These are phyloP conservation scores for Leucosticte australis DNA, from an alignment of 2,113 vertebrate species.

Conservation along the genomic window DNA sequence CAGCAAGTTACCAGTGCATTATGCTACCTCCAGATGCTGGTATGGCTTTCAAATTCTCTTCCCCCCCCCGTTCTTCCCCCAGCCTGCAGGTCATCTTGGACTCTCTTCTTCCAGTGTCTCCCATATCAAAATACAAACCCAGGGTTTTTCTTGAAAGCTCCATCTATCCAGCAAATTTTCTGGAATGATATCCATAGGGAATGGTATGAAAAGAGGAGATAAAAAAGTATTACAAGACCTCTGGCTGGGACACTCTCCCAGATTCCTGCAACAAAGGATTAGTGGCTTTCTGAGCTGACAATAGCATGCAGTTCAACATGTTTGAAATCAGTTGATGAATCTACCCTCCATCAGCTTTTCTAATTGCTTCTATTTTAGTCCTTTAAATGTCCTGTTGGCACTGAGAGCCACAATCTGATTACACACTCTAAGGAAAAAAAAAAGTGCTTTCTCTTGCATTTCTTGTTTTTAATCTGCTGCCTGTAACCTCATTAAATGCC, in stretches of 20 bases:
- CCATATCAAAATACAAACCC: neutral
- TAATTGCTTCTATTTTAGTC: constrained; percentile 7
- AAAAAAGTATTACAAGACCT: neutral
- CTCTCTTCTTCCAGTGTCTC: neutral
- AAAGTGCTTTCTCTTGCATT: neutral
- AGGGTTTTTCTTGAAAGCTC: neutral
- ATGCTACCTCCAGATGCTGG: neutral
- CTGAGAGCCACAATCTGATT: neutral
- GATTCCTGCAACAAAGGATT: neutral
- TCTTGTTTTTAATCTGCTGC: neutral
- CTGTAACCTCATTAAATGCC: neutral
- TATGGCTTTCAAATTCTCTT: neutral
- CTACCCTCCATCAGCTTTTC: neutral
- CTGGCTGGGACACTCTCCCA: neutral
- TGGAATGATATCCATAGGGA: neutral
- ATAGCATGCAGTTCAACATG: neutral
- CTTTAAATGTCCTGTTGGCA: constrained; percentile 6
- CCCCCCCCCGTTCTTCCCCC: fast-evolving
- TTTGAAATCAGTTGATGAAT: neutral
- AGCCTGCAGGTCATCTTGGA: neutral
- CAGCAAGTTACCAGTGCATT: neutral
- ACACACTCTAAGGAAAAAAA: neutral
- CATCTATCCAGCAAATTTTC: neutral
- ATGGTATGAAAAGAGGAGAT: neutral
- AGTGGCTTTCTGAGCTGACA: neutral